Evolutionary conservation across 2,797 vertebrate genomes (phyloP).

Genomic region (Pangasius macronema): DNA sequence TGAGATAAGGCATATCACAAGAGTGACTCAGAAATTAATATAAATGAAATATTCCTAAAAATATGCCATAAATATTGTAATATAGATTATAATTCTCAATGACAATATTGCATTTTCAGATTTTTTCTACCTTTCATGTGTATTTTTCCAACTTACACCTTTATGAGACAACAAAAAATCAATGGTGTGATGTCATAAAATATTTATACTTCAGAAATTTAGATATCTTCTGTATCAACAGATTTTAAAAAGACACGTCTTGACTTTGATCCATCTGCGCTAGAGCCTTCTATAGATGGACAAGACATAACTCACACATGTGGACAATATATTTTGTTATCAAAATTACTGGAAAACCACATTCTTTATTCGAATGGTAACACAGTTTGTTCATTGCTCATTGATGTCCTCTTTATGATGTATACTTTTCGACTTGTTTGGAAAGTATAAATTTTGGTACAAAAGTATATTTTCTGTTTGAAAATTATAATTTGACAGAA

Average conservation of each 20-base stretch:
- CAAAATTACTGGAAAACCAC: background rate
- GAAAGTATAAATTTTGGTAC: background rate
- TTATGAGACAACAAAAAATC: background rate
- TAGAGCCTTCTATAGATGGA: background rate
- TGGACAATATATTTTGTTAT: background rate
- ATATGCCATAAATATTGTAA: background rate
- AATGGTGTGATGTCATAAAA: background rate
- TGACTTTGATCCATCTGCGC: background rate
- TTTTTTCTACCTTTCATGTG: background rate
- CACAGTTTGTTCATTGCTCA: background rate
- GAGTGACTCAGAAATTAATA: background rate
- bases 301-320: background rate
- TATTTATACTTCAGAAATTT: background rate
- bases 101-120: background rate
- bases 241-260: background rate
- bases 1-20: constrained; percentile 2
- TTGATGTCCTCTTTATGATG: background rate
- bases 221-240: background rate
- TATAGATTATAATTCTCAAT: background rate
- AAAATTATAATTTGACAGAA: background rate
- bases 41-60: background rate
- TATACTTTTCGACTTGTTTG: background rate
- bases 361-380: background rate
- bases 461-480: no score
- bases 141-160: background rate